phyloP scores from a whole-genome alignment of 2,797 vertebrate genomes.

The Fringilla coelebs region DNA sequence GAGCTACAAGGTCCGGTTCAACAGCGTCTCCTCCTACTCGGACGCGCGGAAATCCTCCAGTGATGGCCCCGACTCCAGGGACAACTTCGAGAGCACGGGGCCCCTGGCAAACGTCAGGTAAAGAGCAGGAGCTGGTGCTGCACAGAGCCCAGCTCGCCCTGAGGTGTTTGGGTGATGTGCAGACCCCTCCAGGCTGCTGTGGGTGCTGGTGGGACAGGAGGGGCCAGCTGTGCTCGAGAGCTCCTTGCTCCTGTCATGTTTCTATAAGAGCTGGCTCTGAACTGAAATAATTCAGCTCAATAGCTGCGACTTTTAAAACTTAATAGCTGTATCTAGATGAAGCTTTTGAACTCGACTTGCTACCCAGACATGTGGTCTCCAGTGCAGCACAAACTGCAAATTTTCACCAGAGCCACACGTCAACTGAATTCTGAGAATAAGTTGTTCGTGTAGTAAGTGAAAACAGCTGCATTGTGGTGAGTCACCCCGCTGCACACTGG shows the following conservation, averaged over 20 bases:
- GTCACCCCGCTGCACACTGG: neutral
- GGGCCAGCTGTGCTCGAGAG: neutral
- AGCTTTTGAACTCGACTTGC: neutral
- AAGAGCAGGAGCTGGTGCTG: neutral
- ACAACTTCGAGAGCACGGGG: constrained; percentile 94
- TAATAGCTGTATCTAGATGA: neutral
- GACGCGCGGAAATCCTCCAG: constrained; percentile 91
- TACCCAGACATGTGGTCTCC: neutral
- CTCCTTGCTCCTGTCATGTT: neutral
- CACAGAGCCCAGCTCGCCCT: neutral
- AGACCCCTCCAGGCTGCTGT: neutral
- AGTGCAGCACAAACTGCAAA: neutral
- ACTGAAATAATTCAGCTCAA: neutral
- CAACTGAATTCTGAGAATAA: neutral
- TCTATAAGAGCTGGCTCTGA: neutral
- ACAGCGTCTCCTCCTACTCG: constrained; percentile 95
- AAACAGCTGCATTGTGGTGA: neutral
- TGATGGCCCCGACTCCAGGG: constrained; percentile 85
- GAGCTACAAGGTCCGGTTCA: constrained; percentile 98
- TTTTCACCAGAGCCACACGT: neutral
- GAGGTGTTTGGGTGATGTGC: rapidly evolving
- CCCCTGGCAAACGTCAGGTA: constrained; percentile 96
- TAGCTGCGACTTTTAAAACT: neutral
- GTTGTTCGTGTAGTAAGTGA: neutral
- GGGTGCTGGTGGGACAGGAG: rapidly evolving